Base-by-base conservation (phyloP, 2,797 vertebrate species). In the Xyrichtys novacula region DNA sequence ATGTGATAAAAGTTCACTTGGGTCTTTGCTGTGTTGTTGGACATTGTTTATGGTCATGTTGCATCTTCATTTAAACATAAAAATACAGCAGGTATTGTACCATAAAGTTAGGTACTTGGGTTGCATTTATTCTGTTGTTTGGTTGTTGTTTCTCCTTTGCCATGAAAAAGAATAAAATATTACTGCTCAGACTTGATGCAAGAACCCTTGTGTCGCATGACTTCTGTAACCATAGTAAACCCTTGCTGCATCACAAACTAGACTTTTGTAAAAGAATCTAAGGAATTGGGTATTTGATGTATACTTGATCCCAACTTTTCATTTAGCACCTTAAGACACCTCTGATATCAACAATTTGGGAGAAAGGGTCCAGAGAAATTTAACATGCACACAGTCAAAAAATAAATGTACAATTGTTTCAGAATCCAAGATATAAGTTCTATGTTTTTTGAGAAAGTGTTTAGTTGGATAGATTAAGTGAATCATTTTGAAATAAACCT, bases 1-100 rank as follows among this genome's bases (percentile, higher is more conserved):
- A 74, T 60, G 39, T 58, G 73, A 75, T 78, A 74, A 65, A 80
- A 34, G 8, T 34, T n/a, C n/a, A 63, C 29, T 52, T 83, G 22
- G 58, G 23, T 57, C 25, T 50, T 54, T 75, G 12, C n/a, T 50
- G 15, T 46, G 31, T 56, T 69, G 56, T 31, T 12, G 52, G 40
- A 32, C 5, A 10, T 15, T 70, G 11, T 43, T n/a, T 39, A 26
- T 29, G 28, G 11, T 49, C 11, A 9, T 3, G 20, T 36, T 40
- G 7, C 12, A 8, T 14, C 5, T 6, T 64, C 7, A 42, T 32
- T 68, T 26, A 48, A 10, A 38, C 3, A 7, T 14, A 8, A 22
- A 3, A 14, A 6, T 59, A 5, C 17, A 65, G 4, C 48, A 31
- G 23, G 28, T 44, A 17, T 50, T 69, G 34, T 65, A 47, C 25